A percentile compares a stretch with the other conserved stretches of the same genome.
These are phyloP conservation scores for Ganaspis sp. DNA, from an alignment of 1,140 invertebrate genomes.

Conservation along the genomic window DNA sequence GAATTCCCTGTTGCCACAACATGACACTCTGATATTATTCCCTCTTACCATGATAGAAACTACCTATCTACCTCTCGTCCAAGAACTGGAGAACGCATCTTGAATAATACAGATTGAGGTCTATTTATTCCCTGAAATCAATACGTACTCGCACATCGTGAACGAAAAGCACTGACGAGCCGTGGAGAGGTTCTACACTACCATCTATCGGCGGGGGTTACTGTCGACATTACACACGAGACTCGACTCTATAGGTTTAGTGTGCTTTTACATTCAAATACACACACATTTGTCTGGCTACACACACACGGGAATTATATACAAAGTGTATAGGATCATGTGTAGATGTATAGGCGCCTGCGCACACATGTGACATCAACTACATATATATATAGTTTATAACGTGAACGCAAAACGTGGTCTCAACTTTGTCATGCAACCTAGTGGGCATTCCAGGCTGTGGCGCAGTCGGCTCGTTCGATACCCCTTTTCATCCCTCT, in stretches of 20 bases:
- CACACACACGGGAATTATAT: background rate
- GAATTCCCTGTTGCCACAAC: background rate
- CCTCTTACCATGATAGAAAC: background rate
- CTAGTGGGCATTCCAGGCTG: conserved; percentile 1
- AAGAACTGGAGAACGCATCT: conserved; percentile 52
- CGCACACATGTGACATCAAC: background rate
- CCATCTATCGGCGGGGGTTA: conserved; percentile 27
- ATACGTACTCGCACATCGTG: conserved; percentile 61
- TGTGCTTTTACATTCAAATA: background rate
- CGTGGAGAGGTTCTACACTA: conserved; percentile 36
- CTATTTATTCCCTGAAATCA: conserved; percentile 65
- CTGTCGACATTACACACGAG: conserved; percentile 24
- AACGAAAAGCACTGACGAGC: conserved; percentile 49
- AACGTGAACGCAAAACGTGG: background rate
- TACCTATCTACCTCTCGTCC: background rate
- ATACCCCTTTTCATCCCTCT: conserved; percentile 36
- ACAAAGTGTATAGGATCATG: background rate
- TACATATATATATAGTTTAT: background rate
- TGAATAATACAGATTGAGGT: conserved; percentile 63
- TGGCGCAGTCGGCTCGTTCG: conserved; percentile 40
- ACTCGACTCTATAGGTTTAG: conserved; percentile 31
- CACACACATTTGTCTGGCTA: background rate
- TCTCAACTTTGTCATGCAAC: conserved; percentile 22
- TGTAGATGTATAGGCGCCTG: background rate
- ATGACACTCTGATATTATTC: background rate